Percentiles rank a stretch among this genome's conserved stretches.
Evolutionary conservation across 2,797 vertebrate genomes (phyloP).

Genomic region (Cryptoblepharus egeriae): DNA sequence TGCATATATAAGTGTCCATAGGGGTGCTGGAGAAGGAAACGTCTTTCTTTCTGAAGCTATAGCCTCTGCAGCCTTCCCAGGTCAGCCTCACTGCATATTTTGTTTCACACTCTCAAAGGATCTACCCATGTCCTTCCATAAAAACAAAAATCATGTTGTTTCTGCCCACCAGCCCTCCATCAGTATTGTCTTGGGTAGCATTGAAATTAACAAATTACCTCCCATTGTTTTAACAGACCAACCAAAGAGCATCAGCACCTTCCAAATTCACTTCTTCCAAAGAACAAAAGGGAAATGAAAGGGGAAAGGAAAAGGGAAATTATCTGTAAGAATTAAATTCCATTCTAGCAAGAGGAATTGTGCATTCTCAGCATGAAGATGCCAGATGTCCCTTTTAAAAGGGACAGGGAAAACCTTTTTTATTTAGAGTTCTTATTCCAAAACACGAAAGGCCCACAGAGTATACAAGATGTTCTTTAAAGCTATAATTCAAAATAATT

Average conservation of each 20-base stretch:
- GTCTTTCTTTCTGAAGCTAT: neutral
- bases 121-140: neutral
- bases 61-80: neutral
- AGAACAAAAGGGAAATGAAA: constrained; percentile 11
- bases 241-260: constrained; percentile 4
- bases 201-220: constrained; percentile 27
- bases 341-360: constrained; percentile 10
- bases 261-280: constrained; percentile 9
- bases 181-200: constrained; percentile 14
- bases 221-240: constrained; percentile 21
- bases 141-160: constrained; percentile 16
- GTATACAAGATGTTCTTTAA: neutral
- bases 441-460: neutral
- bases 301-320: constrained; percentile 14
- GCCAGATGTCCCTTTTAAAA: constrained; percentile 24
- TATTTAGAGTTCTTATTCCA: neutral
- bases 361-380: constrained; percentile 5
- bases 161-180: neutral
- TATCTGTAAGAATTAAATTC: constrained; percentile 18
- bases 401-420: neutral
- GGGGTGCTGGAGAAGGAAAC: neutral
- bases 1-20: neutral
- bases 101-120: neutral
- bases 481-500: neutral
- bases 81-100: neutral